Base-by-base conservation (phyloP, 2,888 invertebrate genomes). In the Pachydiplax longipennis region DNA sequence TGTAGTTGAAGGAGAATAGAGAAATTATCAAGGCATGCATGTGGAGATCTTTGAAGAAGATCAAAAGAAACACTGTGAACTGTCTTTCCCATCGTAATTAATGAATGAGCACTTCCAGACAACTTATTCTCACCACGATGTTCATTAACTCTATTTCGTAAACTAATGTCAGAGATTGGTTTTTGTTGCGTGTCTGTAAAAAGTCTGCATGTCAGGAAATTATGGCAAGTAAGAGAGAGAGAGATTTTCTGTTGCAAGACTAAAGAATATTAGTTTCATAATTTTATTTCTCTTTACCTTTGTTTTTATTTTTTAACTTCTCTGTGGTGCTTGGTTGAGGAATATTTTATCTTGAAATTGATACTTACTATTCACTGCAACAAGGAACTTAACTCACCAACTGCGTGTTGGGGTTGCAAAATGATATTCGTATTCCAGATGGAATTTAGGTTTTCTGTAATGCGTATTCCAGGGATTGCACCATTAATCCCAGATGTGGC, bases 401-500 rank as follows among this genome's bases (percentile, higher is more conserved):
- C 61, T 87, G 58, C 87, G 31, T 87, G 87, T 65, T 58, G 87
- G 87, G 87, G 65, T 61, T 87, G 87, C 61, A 87, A 87, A 87
- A 65, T 65, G 10, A 61, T 65, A 12, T 65, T 87, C 61, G 40
- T 87, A 87, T 87, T 87, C 40, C 61, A 87, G 87, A 58, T 87
- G 37, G 61, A 87, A 87, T 87, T 87, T 87, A 81, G 81, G 90
- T 80, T 90, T 90, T 90, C 80, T 90, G 81, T 90, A 80, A 61
- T 90, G 53, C 90, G 90, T 90, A 90, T 90, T 90, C 81, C 90
- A 90, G 90, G 90, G 81, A 61, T 81, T 81, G 48, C 90, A 81
- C 80, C 90, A 81, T 61, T 90, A 81, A 81, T 90, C 81, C 90
- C 90, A 90, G 90, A 90, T 81, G 90, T 90, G 80, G 90, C 90